Percentiles rank a stretch among this genome's conserved stretches.
These are phyloP conservation scores for Lithobates pipiens DNA, from an alignment of 2,797 vertebrate genomes.

Conservation along the genomic window DNA sequence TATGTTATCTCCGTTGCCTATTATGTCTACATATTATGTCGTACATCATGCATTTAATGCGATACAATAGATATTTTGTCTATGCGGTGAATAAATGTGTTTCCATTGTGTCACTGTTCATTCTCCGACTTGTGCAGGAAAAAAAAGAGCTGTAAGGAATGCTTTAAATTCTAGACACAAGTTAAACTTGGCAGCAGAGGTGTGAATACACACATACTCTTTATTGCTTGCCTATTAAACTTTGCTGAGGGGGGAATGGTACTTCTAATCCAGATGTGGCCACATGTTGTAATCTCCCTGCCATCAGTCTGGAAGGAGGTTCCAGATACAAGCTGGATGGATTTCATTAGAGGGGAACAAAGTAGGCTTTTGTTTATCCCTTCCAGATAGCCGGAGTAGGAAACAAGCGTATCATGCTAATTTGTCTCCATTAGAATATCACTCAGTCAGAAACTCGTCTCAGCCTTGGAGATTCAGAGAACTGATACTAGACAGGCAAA, in stretches of 20 bases:
- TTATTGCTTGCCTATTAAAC: conserved; percentile 60
- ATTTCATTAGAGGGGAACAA: conserved; percentile 59
- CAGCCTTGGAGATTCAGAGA: conserved; percentile 50
- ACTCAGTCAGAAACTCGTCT: conserved; percentile 58
- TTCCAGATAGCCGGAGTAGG: conserved; percentile 57
- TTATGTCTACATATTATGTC: not conserved
- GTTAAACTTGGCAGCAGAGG: conserved; percentile 55
- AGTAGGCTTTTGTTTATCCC: conserved; percentile 54
- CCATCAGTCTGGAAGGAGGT: conserved; percentile 61
- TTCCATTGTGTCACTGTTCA: conserved; percentile 5
- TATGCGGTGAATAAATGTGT: not conserved
- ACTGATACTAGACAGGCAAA: conserved; percentile 60
- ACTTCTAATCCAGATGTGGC: conserved; percentile 61
- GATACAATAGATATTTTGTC: not conserved
- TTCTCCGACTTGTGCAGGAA: not conserved
- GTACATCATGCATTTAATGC: not conserved
- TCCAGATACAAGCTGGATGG: conserved; percentile 56
- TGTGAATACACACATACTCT: conserved; percentile 57
- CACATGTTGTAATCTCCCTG: conserved; percentile 54
- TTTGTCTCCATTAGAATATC: conserved; percentile 65
- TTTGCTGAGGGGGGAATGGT: conserved; percentile 51
- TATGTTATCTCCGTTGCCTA: not conserved
- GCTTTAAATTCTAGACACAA: conserved; percentile 53
- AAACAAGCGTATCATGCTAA: conserved; percentile 60
- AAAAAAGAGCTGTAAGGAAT: conserved; percentile 32